A percentile compares a stretch with the other conserved stretches of the same genome.
Evolutionary conservation across 2,797 vertebrate genomes (phyloP).

Genomic region (Halcyon badia): DNA sequence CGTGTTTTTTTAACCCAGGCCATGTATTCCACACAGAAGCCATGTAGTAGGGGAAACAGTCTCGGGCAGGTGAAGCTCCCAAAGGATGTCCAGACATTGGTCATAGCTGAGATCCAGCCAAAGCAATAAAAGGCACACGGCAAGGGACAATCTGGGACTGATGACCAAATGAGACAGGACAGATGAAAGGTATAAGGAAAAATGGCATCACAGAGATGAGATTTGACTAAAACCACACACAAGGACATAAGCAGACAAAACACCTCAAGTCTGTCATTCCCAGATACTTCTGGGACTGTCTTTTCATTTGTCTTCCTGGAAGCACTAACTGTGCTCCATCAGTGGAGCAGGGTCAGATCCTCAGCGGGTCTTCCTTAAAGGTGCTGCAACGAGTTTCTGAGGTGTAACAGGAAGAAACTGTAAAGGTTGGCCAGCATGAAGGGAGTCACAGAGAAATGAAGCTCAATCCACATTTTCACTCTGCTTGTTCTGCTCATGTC

Average conservation of each 20-base stretch:
- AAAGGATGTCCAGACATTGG: background rate
- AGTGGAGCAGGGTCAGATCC: background rate
- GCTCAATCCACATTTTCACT: background rate
- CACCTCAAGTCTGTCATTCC: background rate
- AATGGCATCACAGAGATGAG: background rate
- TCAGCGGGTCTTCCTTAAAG: rapidly evolving
- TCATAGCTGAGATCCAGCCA: background rate
- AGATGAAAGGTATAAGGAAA: background rate
- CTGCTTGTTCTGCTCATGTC: background rate
- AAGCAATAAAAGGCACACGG: background rate
- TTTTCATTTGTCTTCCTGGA: background rate
- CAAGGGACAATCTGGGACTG: background rate
- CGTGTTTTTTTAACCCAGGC: background rate
- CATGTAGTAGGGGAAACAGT: background rate
- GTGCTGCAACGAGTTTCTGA: background rate
- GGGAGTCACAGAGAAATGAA: background rate
- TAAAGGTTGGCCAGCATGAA: background rate
- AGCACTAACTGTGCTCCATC: background rate
- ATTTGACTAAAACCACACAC: background rate
- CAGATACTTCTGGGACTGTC: background rate
- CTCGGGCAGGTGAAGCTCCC: background rate
- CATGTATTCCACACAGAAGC: background rate
- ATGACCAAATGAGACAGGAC: background rate
- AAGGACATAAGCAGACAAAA: background rate
- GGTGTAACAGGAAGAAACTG: background rate